Percentiles rank a stretch among this genome's conserved stretches.
Evolutionary conservation across 2,888 invertebrate species (phyloP).

Genomic region (Harpalus rubripes): DNA sequence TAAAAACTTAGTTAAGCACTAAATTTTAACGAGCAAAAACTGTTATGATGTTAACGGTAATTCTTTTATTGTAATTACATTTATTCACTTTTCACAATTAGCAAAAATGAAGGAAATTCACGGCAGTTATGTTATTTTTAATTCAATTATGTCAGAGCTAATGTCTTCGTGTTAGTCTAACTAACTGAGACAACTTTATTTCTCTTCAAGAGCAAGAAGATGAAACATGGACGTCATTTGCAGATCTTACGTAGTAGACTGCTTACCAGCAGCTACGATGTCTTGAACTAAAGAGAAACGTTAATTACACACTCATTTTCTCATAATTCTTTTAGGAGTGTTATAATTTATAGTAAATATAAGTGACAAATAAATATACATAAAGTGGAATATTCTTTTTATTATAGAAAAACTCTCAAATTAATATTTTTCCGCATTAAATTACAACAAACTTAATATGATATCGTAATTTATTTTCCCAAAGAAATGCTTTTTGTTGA

Average conservation of each 20-base stretch:
- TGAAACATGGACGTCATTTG: slow-evolving; percentile 21
- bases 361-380: no score
- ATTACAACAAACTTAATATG: no score
- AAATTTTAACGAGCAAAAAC: slow-evolving; percentile 43
- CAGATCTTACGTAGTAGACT: neutral
- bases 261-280: no score
- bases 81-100: slow-evolving; percentile 51
- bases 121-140: slow-evolving; percentile 57
- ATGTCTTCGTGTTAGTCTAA: slow-evolving; percentile 43
- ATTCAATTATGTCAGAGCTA: slow-evolving; percentile 53
- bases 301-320: no score
- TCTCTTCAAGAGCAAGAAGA: slow-evolving; percentile 11
- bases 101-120: slow-evolving; percentile 33
- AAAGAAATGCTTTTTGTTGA: no score
- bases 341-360: no score
- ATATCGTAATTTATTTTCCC: no score
- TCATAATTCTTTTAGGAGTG: no score
- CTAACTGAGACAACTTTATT: slow-evolving; percentile 51
- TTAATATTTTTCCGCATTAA: no score
- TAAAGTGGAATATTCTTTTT: no score
- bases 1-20: slow-evolving; percentile 10
- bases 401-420: no score
- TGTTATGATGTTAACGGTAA: slow-evolving; percentile 23
- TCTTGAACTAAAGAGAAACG: no score
- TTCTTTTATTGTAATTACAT: slow-evolving; percentile 47